Conservation (phyloP, 2,113 vertebrate species). For the Clarias gariepinus region DNA sequence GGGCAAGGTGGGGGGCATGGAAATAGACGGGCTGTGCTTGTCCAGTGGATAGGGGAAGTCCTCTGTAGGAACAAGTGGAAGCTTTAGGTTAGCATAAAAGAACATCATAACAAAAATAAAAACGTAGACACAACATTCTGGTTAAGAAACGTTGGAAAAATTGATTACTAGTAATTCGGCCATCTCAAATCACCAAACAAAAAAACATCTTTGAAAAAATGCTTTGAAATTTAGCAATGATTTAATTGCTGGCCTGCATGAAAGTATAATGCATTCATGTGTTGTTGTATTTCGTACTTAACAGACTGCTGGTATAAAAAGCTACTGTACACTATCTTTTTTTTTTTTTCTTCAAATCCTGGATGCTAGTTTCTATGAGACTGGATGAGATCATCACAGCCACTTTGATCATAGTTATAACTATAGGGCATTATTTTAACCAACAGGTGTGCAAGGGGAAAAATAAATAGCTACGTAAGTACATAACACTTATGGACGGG, state of each 20-base stretch:
- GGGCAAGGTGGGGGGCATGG: constrained; percentile 83
- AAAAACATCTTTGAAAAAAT: neutral
- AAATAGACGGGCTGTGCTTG: constrained; percentile 87
- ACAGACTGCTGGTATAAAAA: neutral
- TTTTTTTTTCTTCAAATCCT: neutral
- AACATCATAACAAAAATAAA: neutral
- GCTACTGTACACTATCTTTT: no score
- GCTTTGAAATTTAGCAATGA: neutral
- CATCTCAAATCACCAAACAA: neutral
- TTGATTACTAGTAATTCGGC: neutral
- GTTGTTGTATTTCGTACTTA: neutral
- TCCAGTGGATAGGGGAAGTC: constrained; percentile 80
- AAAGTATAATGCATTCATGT: neutral
- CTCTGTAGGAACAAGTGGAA: constrained; percentile 60
- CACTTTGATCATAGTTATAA: neutral
- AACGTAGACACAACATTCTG: neutral
- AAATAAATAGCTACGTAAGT: no score
- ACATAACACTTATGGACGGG: neutral
- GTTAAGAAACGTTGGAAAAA: neutral
- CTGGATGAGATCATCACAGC: neutral
- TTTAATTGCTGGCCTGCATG: neutral
- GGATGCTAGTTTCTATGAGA: neutral
- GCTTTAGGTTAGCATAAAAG: constrained; percentile 16
- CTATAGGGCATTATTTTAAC: neutral
- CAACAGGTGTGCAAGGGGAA: neutral